Evolutionary conservation across 2,888 invertebrate genomes (phyloP), one percentile per base, ranked within the genome.

Genomic region (Palloptera scutellata): DNA sequence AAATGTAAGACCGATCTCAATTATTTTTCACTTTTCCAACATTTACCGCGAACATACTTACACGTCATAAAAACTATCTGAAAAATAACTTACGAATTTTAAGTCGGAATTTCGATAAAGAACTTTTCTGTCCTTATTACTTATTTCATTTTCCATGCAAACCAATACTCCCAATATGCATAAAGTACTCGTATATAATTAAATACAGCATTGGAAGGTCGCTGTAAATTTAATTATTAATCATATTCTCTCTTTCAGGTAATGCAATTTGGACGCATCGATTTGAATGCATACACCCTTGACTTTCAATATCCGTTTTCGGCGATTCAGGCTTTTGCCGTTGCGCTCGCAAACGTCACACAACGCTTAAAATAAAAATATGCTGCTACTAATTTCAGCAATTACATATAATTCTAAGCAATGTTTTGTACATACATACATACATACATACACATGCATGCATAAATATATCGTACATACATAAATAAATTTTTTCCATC

Each of bases 241-340:
- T 12, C 13, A 17, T 53, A 42, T 43, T 12, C 9, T 13, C 61
- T 64, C n/a, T 83, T 83, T 4, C 85, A 98, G 97, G 98, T 98
- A 70, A 98, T 99, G 97, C 98, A 99, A 86, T 99, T 99, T 86
- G 98, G 98, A 12, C 90, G 98, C 70, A 98, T 99, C 78, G 98
- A 98, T 86, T 96, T 95, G 77, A 98, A 98, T 85, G 97, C 98
- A 55, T 99, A 98, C 87, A 98, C 99, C 0, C 87, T 99, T 81
- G 99, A 99, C 88, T 98, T 98, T 87, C 97, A 98, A 86, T 96
- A 97, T 86, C 99, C 99, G 42, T 98, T 99, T 87, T 96, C 97
- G 68, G 97, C 98, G 74, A 89, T 98, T 71, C 98, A 99, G 87
- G 98, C 98, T 68, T 98, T 99, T 87, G 96, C 97, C 65, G 98